These are phyloP conservation scores for Boleophthalmus pectinirostris DNA, from an alignment of 2,113 vertebrate species.

Conservation along the genomic window DNA sequence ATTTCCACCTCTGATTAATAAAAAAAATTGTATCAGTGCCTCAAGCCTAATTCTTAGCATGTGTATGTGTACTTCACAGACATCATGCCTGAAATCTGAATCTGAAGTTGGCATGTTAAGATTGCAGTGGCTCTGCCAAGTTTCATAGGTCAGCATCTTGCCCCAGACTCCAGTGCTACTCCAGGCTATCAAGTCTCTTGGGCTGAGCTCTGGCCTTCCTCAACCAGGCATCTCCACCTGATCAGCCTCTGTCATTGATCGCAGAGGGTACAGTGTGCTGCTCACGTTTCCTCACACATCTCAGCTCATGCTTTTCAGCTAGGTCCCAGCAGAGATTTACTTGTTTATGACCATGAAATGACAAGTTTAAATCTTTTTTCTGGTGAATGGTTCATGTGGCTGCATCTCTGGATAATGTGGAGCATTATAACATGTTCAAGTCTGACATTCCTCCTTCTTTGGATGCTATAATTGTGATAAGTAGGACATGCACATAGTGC, in stretches of 20 bases:
- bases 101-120: neutral
- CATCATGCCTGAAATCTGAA: slow-evolving; percentile 3
- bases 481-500: neutral
- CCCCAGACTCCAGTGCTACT: neutral
- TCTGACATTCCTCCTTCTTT: neutral
- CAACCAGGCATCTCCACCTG: neutral
- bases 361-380: neutral
- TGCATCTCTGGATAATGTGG: neutral
- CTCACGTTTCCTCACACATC: slow-evolving; percentile 2
- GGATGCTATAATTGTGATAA: neutral
- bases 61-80: slow-evolving; percentile 2
- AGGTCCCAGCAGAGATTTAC: neutral
- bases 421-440: neutral
- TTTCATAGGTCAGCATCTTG: slow-evolving; percentile 5
- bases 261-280: neutral
- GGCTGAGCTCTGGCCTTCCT: neutral
- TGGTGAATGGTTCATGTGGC: neutral
- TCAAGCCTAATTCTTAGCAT: neutral
- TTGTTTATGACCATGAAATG: slow-evolving; percentile 11
- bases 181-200: neutral
- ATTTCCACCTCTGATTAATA: neutral
- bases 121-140: neutral
- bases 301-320: neutral
- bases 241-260: neutral
- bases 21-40: neutral